Percentiles rank a stretch among this genome's conserved stretches.
Conservation (phyloP, 2,113 vertebrate genomes). For the Telmatochromis sp. region DNA sequence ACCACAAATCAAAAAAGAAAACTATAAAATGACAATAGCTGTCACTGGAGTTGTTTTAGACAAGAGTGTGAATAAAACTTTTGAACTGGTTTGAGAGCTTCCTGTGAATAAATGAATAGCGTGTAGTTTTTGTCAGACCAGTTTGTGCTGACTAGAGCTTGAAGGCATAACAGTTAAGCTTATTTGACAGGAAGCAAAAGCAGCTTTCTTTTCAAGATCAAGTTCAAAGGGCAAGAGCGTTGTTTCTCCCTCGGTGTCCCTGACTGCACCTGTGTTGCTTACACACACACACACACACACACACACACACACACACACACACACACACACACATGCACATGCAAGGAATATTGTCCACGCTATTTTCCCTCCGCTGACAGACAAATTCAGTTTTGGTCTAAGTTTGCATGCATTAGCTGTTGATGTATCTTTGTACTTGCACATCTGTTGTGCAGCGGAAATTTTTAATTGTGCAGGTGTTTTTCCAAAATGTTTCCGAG, state of each 20-base stretch:
- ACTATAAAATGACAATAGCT: not conserved
- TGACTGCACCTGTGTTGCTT: slow-evolving; percentile 66
- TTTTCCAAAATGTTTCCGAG: slow-evolving; percentile 17
- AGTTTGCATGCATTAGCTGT: not conserved
- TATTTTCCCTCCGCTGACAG: slow-evolving; percentile 16
- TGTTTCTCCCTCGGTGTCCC: slow-evolving; percentile 57
- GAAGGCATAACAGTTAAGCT: slow-evolving; percentile 51
- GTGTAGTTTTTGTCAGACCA: not conserved
- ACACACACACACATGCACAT: not conserved
- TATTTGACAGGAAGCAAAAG: slow-evolving; percentile 59
- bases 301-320: not conserved
- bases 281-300: not conserved
- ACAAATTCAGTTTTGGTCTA: slow-evolving; percentile 10
- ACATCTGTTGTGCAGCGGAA: not conserved
- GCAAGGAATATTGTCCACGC: not conserved
- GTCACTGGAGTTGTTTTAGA: not conserved
- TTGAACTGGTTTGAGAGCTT: not conserved
- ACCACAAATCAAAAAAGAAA: not conserved
- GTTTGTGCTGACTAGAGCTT: slow-evolving; percentile 32
- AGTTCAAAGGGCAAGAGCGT: slow-evolving; percentile 64
- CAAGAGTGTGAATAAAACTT: not conserved
- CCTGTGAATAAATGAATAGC: not conserved
- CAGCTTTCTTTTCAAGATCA: slow-evolving; percentile 68
- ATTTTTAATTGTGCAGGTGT: not conserved
- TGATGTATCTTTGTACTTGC: not conserved